phyloP scores from a whole-genome alignment of 2,113 vertebrate species.

The Gallinago media region DNA sequence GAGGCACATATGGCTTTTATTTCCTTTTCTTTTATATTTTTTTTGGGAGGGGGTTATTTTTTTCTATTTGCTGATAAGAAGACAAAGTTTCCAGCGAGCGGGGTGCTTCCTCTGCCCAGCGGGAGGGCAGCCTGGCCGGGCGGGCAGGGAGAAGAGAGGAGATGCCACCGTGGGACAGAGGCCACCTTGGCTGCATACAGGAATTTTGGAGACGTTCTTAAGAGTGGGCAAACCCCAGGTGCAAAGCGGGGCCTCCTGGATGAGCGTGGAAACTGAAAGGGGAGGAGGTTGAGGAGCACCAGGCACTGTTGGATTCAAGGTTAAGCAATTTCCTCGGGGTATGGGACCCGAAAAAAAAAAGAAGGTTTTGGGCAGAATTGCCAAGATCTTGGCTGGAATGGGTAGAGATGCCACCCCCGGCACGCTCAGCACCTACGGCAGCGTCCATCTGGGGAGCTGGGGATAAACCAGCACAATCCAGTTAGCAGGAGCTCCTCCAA shows the following conservation, averaged over 20 bases:
- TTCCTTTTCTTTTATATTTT: neutral
- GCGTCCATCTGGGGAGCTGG: neutral
- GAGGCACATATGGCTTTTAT: constrained; percentile 48
- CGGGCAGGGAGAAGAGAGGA: neutral
- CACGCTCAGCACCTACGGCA: neutral
- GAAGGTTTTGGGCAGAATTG: neutral
- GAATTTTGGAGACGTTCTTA: neutral
- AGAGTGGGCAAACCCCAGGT: neutral
- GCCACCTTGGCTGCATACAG: neutral
- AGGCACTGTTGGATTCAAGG: neutral
- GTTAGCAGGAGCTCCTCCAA: constrained; percentile 42
- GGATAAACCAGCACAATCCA: neutral
- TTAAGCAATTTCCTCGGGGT: rapidly evolving
- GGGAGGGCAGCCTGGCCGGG: neutral
- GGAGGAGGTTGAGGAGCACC: neutral
- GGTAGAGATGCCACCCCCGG: neutral
- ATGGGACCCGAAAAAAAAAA: neutral
- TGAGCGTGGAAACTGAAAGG: neutral
- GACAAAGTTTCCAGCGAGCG: neutral
- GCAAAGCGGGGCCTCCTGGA: neutral
- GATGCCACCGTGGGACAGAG: neutral
- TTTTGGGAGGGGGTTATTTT: neutral
- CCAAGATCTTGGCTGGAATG: neutral
- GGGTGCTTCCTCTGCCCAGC: neutral
- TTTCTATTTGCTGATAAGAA: constrained; percentile 50